Percentiles rank a stretch among this genome's conserved stretches.
Evolutionary conservation across 2,113 vertebrate genomes (phyloP).

Genomic region (Gavia stellata): DNA sequence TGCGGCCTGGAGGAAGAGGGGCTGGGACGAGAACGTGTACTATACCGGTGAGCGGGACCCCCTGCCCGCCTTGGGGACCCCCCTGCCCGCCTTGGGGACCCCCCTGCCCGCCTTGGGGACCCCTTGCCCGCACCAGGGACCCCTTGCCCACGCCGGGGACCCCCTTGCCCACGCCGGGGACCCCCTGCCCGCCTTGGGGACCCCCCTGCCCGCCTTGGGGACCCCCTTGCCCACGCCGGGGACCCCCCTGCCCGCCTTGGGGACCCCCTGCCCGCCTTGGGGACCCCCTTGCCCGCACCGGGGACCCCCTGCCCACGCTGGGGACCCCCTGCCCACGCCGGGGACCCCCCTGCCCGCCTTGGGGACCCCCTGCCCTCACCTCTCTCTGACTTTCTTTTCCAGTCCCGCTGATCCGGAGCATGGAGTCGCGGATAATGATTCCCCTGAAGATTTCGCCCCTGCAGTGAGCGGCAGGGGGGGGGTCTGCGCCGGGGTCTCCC

Average conservation of each 20-base stretch:
- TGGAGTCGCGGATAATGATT: conserved; percentile 97
- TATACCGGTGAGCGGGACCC: conserved; percentile 81
- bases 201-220: neutral
- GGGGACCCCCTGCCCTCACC: neutral
- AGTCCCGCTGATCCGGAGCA: conserved; percentile 90
- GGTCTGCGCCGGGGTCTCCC: rapidly evolving
- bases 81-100: rapidly evolving
- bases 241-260: too few relatives aligned
- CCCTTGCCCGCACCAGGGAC: too few relatives aligned
- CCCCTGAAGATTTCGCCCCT: conserved; percentile 88
- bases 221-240: neutral
- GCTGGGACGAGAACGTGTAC: conserved; percentile 90
- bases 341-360: neutral
- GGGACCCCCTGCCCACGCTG: neutral
- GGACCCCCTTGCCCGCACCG: rapidly evolving
- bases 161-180: neutral
- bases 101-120: too few relatives aligned
- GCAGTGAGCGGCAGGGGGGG: conserved; percentile 80
- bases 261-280: rapidly evolving
- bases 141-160: neutral
- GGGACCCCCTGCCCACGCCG: neutral
- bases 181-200: too few relatives aligned
- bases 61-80: neutral
- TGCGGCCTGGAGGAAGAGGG: conserved; percentile 88
- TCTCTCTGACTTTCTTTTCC: neutral